Evolutionary conservation across 2,113 vertebrate species (phyloP).

Genomic region (Crotalus horridus): DNA sequence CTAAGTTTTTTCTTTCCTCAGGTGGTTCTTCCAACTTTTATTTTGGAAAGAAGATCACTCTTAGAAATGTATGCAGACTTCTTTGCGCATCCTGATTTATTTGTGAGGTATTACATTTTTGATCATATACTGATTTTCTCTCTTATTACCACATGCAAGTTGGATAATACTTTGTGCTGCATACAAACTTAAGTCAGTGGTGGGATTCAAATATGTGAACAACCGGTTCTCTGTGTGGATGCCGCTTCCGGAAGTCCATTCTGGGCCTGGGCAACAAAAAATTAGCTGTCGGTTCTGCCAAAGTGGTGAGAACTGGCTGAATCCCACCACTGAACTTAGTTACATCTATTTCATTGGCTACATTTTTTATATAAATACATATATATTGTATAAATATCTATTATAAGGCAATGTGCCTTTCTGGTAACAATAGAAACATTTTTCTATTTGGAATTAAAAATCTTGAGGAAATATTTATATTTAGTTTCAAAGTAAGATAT

Average conservation of each 20-base stretch:
- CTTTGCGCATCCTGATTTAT: slow-evolving; percentile 96
- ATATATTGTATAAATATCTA: background rate
- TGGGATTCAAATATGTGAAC: too few species aligned
- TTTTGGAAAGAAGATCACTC: slow-evolving; percentile 93
- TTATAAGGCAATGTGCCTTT: background rate
- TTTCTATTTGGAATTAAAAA: background rate
- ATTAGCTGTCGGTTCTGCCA: too few species aligned
- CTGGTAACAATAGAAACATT: background rate
- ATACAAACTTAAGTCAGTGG: background rate
- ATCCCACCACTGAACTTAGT: background rate
- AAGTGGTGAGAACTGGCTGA: too few species aligned
- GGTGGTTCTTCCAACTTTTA: slow-evolving; percentile 98
- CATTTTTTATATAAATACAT: background rate
- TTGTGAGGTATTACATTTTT: slow-evolving; percentile 84
- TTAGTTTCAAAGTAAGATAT: background rate
- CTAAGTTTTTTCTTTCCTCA: slow-evolving; percentile 53
- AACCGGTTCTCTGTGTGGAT: too few species aligned
- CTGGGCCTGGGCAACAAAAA: too few species aligned
- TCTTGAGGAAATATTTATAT: background rate
- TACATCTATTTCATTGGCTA: background rate
- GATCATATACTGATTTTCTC: background rate
- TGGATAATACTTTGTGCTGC: background rate
- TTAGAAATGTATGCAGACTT: slow-evolving; percentile 99
- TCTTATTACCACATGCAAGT: background rate
- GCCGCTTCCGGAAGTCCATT: too few species aligned